These are phyloP conservation scores for Percopsis omiscomaycus DNA, from an alignment of 2,797 vertebrate genomes.

Conservation along the genomic window DNA sequence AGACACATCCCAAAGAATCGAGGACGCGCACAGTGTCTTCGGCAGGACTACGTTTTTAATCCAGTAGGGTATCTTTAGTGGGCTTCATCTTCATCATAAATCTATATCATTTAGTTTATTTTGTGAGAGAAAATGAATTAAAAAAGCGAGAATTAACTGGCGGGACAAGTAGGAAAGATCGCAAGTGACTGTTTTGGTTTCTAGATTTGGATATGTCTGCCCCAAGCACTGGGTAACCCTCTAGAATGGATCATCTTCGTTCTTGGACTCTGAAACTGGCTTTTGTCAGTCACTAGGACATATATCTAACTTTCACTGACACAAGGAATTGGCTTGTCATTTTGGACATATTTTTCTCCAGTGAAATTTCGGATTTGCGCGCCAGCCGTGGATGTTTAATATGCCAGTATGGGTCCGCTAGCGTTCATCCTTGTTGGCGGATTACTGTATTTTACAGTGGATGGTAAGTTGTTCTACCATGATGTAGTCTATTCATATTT, in stretches of 20 bases:
- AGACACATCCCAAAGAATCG: slow-evolving; percentile 54
- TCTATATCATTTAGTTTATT: slow-evolving; percentile 2
- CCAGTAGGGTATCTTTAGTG: background rate
- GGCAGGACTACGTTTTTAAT: slow-evolving; percentile 7
- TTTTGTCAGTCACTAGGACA: slow-evolving; percentile 73
- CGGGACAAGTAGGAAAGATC: slow-evolving; percentile 36
- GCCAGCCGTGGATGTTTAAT: slow-evolving; percentile 86
- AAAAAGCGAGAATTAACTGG: slow-evolving; percentile 47
- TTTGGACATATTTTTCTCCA: slow-evolving; percentile 42
- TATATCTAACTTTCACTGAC: slow-evolving; percentile 63
- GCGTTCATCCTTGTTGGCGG: slow-evolving; percentile 89
- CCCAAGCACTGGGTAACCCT: slow-evolving; percentile 67
- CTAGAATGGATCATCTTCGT: slow-evolving; percentile 72
- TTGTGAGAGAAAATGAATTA: slow-evolving; percentile 11
- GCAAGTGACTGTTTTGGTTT: slow-evolving; percentile 52
- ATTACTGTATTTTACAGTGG: slow-evolving; percentile 88
- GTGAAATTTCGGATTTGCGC: slow-evolving; percentile 78
- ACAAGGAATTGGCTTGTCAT: slow-evolving; percentile 45
- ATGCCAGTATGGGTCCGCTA: slow-evolving; percentile 95
- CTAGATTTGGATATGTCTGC: slow-evolving; percentile 58
- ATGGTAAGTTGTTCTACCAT: slow-evolving; percentile 83
- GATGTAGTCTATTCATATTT: background rate
- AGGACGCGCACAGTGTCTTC: slow-evolving; percentile 12
- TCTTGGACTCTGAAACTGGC: slow-evolving; percentile 73
- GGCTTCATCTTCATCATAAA: background rate